Percentiles rank a stretch among this genome's conserved stretches.
phyloP scores from a whole-genome alignment of 92 coral and sea anemone genomes.

The Siderastrea radians region DNA sequence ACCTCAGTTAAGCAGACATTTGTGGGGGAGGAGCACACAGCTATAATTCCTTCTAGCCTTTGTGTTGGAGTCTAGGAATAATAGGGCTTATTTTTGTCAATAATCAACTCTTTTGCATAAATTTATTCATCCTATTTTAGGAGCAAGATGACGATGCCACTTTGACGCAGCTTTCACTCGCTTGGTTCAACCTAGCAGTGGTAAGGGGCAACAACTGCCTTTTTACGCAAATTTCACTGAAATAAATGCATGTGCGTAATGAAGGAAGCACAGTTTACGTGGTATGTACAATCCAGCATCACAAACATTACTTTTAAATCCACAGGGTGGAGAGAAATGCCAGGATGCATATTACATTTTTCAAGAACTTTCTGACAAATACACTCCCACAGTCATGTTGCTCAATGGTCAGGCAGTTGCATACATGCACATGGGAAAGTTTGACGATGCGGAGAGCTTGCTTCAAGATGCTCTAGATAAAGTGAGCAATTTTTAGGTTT shows the following conservation, averaged over 20 bases:
- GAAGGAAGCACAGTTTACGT: too few relatives aligned
- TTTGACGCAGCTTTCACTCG: constrained; percentile 91
- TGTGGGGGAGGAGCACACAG: too few relatives aligned
- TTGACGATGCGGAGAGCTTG: constrained; percentile 96
- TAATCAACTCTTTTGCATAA: too few relatives aligned
- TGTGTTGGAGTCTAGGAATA: too few relatives aligned
- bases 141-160: constrained; percentile 99
- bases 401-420: constrained; percentile 97
- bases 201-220: constrained; percentile 30
- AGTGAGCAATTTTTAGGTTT: constrained; percentile 46
- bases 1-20: too few relatives aligned
- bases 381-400: constrained; percentile 90
- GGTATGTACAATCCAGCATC: too few relatives aligned
- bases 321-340: constrained; percentile 93
- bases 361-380: constrained; percentile 97
- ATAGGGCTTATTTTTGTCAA: too few relatives aligned
- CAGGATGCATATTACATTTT: constrained; percentile 98
- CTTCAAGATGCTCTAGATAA: constrained; percentile 97
- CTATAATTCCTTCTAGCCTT: too few relatives aligned
- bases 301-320: neutral
- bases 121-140: constrained; percentile 43
- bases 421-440: constrained; percentile 95
- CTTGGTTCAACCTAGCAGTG: constrained; percentile 97
- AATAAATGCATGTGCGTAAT: too few relatives aligned
- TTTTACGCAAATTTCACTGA: too few relatives aligned